A percentile compares a stretch with the other conserved stretches of the same genome.
These are phyloP conservation scores for Aurelia coerulea DNA, from an alignment of 30 jellyfish, hydroid and myxozoan species.

Conservation along the genomic window DNA sequence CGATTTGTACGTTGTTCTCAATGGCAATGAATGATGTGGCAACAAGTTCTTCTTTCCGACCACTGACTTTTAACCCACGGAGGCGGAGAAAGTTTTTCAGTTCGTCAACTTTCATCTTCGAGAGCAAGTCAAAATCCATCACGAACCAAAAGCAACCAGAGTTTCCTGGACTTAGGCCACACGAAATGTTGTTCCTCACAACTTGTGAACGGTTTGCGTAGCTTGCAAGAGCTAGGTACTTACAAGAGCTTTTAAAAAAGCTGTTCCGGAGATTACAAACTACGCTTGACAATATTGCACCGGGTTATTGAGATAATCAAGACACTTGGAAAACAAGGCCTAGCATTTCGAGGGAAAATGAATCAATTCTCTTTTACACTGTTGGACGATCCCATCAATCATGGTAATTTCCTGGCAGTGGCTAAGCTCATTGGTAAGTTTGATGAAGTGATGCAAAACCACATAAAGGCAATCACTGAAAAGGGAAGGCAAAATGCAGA, in stretches of 20 bases:
- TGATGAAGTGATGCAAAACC: conserved; percentile 30
- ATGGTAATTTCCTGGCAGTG: conserved; percentile 36
- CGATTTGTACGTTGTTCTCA: conserved; percentile 29
- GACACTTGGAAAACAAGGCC: conserved; percentile 35
- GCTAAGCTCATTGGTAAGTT: conserved; percentile 30
- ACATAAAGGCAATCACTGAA: conserved; percentile 21
- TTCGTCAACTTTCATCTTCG: conserved; percentile 38
- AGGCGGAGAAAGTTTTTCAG: conserved; percentile 31
- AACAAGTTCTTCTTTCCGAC: conserved; percentile 42
- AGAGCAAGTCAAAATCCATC: conserved; percentile 40
- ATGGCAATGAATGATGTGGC: conserved; percentile 51
- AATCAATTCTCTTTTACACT: conserved; percentile 25
- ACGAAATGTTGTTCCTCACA: too few relatives aligned
- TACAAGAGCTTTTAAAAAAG: conserved; percentile 40
- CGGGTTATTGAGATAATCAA: conserved; percentile 26
- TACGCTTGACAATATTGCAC: conserved; percentile 12
- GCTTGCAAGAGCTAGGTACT: conserved; percentile 40
- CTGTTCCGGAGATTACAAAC: conserved; percentile 37
- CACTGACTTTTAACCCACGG: conserved; percentile 35
- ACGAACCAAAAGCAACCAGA: too few relatives aligned
- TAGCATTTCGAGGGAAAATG: conserved; percentile 47
- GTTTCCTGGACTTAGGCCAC: too few relatives aligned
- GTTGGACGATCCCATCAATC: conserved; percentile 24
- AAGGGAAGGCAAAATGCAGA: conserved; percentile 23
- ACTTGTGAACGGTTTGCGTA: background rate